Evolutionary conservation across 2,888 invertebrate species (phyloP), one percentile per base, ranked within the genome.

Genomic region (Tetramorium bicarinatum): DNA sequence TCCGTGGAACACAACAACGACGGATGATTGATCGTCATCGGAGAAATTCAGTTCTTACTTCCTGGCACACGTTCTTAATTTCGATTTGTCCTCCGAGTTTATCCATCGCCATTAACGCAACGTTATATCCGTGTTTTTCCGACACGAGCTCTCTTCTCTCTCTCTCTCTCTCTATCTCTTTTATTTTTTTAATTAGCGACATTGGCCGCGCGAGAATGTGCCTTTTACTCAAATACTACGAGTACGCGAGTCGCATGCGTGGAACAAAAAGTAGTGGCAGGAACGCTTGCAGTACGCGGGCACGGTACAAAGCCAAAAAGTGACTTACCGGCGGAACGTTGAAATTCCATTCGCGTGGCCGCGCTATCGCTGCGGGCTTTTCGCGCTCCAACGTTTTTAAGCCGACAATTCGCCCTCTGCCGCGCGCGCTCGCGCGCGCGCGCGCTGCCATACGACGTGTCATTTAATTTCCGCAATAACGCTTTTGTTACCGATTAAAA

Each of bases 401-500:
- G 87, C 89, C 87, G 84, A 87, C 90, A 87, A 91, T 90, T 92
- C 88, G 82, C 84, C 87, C 85, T 72, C 54, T 69, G 75, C 64
- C 76, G 76, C 66, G 49, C 69, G 18, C 61, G 82, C n/a, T 6
- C 85, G 76, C 87, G 87, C 86, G 25, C 25, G 25, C 49, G 52
- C 85, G 76, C 87, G 87, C 86, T 83, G 91, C 59, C 75, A 72
- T 72, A 82, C 87, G 83, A 89, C 87, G 90, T 88, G 92, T 92
- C 92, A 94, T 94, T 94, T 92, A 93, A 94, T 93, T 93, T 94
- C 92, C 93, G 90, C 92, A 92, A 94, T 94, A 94, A 93, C 92
- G 91, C 92, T 93, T 93, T 93, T 92, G 93, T 93, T 93, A 92
- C 88, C 91, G 89, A 87, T 91, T 89, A 87, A 90, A 91, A 91